phyloP scores from a whole-genome alignment of 2,113 vertebrate genomes.

The Tautogolabrus adspersus region DNA sequence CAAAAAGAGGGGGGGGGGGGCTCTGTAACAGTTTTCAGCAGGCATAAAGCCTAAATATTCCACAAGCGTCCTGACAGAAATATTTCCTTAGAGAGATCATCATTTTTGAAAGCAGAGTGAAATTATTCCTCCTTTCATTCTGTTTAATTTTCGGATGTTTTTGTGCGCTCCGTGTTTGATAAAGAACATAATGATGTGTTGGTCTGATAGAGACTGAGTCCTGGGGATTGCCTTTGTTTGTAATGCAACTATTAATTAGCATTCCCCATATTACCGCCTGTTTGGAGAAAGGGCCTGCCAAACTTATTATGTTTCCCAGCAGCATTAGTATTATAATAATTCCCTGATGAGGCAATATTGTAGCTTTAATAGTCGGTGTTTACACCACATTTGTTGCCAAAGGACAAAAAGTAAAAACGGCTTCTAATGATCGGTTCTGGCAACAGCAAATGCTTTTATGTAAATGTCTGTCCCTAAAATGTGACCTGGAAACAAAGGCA shows the following conservation, averaged over 20 bases:
- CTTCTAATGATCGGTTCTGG: conserved; percentile 94
- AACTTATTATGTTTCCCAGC: conserved; percentile 65
- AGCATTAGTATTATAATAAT: conserved; percentile 81
- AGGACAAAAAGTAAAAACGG: conserved; percentile 90
- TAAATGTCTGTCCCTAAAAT: conserved; percentile 93
- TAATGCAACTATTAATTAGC: conserved; percentile 74
- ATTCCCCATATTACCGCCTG: conserved; percentile 57
- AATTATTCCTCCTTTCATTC: not conserved
- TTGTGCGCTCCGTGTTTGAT: conserved; percentile 10
- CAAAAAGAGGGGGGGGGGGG: not conserved
- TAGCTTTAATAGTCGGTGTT: conserved; percentile 88
- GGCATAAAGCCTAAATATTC: not conserved
- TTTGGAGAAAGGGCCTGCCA: conserved; percentile 69
- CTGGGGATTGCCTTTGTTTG: conserved; percentile 66
- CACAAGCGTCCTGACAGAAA: no score
- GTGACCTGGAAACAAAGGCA: conserved; percentile 98
- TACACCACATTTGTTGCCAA: conserved; percentile 89
- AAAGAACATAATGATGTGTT: conserved; percentile 35
- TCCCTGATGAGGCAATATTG: conserved; percentile 91
- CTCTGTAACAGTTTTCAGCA: no score
- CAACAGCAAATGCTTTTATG: conserved; percentile 95
- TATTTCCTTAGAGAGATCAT: not conserved
- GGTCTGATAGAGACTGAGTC: conserved; percentile 48
- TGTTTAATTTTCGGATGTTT: not conserved
- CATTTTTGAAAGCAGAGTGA: not conserved